Conservation (phyloP, 2,113 vertebrate species). For the Isurus oxyrinchus region DNA sequence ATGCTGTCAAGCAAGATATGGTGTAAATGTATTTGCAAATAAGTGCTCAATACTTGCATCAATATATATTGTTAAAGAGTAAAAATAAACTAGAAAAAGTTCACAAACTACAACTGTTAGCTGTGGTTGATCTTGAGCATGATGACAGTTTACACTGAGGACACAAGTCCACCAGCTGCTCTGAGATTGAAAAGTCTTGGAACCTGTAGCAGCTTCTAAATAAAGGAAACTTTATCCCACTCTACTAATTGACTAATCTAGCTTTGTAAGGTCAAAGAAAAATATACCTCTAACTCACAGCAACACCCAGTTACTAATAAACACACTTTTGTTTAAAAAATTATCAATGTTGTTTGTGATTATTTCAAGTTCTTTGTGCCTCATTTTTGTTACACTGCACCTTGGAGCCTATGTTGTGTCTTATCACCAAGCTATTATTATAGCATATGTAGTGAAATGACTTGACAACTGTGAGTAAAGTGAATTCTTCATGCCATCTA, state of each 20-base stretch:
- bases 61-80: not conserved
- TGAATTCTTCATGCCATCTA: conserved; percentile 1
- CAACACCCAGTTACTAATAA: not conserved
- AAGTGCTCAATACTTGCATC: not conserved
- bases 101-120: not conserved
- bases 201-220: not conserved
- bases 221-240: not conserved
- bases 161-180: no score
- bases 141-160: not conserved
- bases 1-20: not conserved
- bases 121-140: not conserved
- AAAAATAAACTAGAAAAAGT: not conserved
- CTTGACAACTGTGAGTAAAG: not conserved
- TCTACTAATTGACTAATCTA: not conserved
- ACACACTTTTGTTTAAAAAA: not conserved
- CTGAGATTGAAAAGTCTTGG: not conserved
- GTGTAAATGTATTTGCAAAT: not conserved
- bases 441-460: not conserved
- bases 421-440: not conserved
- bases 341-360: not conserved
- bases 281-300: not conserved
- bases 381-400: not conserved
- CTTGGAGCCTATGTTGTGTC: not conserved
- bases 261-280: not conserved
- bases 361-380: not conserved